A percentile compares a stretch with the other conserved stretches of the same genome.
phyloP scores from a whole-genome alignment of 2,113 vertebrate genomes.

The Dinomys branickii region DNA sequence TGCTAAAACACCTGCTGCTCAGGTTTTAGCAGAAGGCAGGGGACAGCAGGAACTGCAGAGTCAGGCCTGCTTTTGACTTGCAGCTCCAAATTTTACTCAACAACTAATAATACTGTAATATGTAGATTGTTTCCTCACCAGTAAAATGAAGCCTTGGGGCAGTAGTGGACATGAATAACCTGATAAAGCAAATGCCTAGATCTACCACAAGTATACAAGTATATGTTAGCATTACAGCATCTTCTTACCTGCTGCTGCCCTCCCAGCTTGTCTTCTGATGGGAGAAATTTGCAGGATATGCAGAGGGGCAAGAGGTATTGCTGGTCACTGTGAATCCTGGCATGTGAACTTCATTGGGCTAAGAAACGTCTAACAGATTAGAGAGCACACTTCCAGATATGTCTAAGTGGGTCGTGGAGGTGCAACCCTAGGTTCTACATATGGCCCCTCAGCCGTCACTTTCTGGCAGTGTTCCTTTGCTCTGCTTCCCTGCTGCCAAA shows the following conservation, averaged over 20 bases:
- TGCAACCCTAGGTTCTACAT: background rate
- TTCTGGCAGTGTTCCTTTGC: background rate
- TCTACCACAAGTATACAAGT: background rate
- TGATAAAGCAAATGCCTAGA: background rate
- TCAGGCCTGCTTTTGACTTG: background rate
- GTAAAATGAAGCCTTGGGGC: background rate
- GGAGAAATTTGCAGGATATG: background rate
- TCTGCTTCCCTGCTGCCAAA: background rate
- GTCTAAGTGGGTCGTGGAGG: background rate
- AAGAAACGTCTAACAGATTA: background rate
- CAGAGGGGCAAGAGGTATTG: background rate
- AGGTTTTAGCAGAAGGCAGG: background rate
- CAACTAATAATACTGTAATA: background rate
- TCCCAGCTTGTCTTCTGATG: background rate
- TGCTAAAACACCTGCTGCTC: too few species aligned
- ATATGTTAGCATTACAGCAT: background rate
- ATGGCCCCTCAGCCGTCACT: background rate
- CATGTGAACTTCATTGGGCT: background rate
- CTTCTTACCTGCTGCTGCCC: background rate
- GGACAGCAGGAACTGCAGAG: background rate
- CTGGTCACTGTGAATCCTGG: too few species aligned
- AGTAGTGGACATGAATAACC: background rate
- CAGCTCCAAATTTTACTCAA: background rate
- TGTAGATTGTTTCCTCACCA: background rate
- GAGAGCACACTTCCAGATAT: background rate